Evolutionary conservation across 2,797 vertebrate genomes (phyloP).

Genomic region (Halcyon badia): DNA sequence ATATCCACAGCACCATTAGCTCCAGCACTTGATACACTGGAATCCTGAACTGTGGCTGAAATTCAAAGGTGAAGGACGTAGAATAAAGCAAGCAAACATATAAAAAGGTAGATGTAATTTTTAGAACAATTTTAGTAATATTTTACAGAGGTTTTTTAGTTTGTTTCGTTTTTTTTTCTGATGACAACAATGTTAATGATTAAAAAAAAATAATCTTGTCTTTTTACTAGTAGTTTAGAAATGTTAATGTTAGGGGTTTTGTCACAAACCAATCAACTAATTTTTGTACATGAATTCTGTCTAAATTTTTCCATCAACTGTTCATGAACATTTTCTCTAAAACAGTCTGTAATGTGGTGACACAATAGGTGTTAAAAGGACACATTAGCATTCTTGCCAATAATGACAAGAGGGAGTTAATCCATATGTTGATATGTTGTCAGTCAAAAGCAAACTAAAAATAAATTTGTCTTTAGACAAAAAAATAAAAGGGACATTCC

Average conservation of each 20-base stretch:
- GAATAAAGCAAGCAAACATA: not conserved
- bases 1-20: not conserved
- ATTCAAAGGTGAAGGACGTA: not conserved
- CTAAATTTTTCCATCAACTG: slow-evolving; percentile 2
- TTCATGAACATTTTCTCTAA: slow-evolving; percentile 10
- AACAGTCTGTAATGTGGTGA: not conserved
- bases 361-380: not conserved
- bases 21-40: not conserved
- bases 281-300: not conserved
- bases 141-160: not conserved
- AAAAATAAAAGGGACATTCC: not conserved
- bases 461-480: not conserved
- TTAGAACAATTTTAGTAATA: not conserved
- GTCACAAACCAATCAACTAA: not conserved
- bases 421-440: slow-evolving; percentile 12
- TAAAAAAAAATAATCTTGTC: not conserved
- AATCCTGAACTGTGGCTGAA: not conserved
- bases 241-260: not conserved
- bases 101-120: not conserved
- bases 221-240: not conserved
- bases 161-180: not conserved
- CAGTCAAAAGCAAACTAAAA: not conserved
- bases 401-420: slow-evolving; percentile 53
- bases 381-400: not conserved
- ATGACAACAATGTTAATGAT: rapidly evolving